A percentile compares a stretch with the other conserved stretches of the same genome.
Conservation (phyloP, 1,140 invertebrate species). For the Ridgeia piscesae region DNA sequence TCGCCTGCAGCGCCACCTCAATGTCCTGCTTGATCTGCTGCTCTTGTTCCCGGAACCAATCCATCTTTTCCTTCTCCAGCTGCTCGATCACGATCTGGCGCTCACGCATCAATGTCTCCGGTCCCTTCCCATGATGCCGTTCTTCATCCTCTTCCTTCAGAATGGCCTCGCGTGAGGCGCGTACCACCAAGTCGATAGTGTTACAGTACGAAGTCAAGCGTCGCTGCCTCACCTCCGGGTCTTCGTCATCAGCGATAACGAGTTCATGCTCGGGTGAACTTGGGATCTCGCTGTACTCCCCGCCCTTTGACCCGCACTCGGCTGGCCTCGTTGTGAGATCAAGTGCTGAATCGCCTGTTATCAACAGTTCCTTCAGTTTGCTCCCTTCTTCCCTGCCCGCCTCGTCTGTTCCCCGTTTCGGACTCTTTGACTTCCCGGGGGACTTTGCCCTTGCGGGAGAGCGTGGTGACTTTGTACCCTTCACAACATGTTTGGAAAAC, state of each 20-base stretch:
- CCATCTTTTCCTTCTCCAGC: not conserved
- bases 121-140: too few species aligned
- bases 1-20: not conserved
- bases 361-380: not conserved
- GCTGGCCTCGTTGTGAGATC: not conserved
- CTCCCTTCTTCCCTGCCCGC: not conserved
- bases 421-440: conserved; percentile 13
- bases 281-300: not conserved
- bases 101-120: not conserved
- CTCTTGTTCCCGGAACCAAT: not conserved
- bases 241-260: not conserved
- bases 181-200: not conserved
- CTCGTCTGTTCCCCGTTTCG: conserved; percentile 4
- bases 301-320: not conserved
- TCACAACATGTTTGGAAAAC: not conserved
- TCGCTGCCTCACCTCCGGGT: not conserved
- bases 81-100: not conserved
- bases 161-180: not conserved
- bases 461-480: not conserved
- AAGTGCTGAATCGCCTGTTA: not conserved
- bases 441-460: conserved; percentile 6
- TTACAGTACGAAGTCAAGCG: not conserved
- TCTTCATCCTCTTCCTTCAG: not conserved
- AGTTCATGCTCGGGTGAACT: not conserved
- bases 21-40: not conserved